Evolutionary conservation across 1,140 invertebrate species (phyloP).

Genomic region (Drosophila willistoni): DNA sequence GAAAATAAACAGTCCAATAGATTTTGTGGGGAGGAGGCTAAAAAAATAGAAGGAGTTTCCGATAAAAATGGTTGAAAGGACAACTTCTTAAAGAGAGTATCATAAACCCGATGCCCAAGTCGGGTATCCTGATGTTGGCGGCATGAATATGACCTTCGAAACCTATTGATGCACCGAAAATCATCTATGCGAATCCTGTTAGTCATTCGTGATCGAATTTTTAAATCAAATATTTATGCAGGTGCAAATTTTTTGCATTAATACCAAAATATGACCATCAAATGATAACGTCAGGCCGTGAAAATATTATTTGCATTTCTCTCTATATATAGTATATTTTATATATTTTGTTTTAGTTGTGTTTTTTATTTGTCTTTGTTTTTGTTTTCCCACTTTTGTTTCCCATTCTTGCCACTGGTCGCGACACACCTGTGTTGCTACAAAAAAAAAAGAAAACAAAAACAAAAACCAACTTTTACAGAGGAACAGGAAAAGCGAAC

Average conservation of each 20-base stretch:
- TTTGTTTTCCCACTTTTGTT: slow-evolving; percentile 34
- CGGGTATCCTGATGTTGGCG: too few species aligned
- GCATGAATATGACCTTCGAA: too few species aligned
- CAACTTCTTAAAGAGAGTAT: too few species aligned
- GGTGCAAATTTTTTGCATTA: slow-evolving; percentile 59
- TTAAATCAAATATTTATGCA: slow-evolving; percentile 57
- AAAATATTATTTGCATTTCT: slow-evolving; percentile 60
- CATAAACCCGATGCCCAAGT: too few species aligned
- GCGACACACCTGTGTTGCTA: slow-evolving; percentile 43
- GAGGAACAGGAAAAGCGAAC: slow-evolving; percentile 3
- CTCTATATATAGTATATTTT: slow-evolving; percentile 27
- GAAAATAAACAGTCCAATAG: too few species aligned
- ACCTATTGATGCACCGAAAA: too few species aligned
- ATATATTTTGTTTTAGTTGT: slow-evolving; percentile 34
- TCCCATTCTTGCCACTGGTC: slow-evolving; percentile 20
- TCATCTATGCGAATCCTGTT: not conserved
- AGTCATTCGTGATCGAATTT: not conserved
- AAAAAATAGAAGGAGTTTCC: too few species aligned
- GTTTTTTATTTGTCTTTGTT: slow-evolving; percentile 35
- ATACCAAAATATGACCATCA: slow-evolving; percentile 40
- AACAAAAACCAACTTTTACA: slow-evolving; percentile 34
- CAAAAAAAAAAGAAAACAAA: slow-evolving; percentile 17
- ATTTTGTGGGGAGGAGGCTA: too few species aligned
- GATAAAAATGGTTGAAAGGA: too few species aligned
- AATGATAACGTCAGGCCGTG: slow-evolving; percentile 38